Evolutionary conservation across 1,140 invertebrate genomes (phyloP).

Genomic region (Wasmannia auropunctata): DNA sequence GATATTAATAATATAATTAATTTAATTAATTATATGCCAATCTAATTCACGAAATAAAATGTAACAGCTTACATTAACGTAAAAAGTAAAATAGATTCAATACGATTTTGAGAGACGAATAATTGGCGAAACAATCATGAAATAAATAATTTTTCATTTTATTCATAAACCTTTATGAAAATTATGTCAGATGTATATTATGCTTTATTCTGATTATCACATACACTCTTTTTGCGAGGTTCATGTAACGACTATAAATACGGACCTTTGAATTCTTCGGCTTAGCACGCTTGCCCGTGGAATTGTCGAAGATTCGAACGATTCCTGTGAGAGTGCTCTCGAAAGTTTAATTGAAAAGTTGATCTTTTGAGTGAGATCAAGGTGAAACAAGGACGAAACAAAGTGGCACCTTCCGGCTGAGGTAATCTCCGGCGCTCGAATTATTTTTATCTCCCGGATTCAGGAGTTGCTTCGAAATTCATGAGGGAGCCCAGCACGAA

Average conservation of each 20-base stretch:
- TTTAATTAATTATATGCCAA: background rate
- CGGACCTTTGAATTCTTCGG: background rate
- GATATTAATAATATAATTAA: background rate
- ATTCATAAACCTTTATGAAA: background rate
- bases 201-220: background rate
- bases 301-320: slow-evolving; percentile 16
- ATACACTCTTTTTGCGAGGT: background rate
- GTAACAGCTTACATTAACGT: background rate
- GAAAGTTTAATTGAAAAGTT: slow-evolving; percentile 61
- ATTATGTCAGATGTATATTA: background rate
- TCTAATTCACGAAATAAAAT: background rate
- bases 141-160: background rate
- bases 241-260: background rate
- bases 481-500: slow-evolving; percentile 40
- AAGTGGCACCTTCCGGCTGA: slow-evolving; percentile 34
- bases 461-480: slow-evolving; percentile 65
- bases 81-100: background rate
- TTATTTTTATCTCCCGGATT: slow-evolving; percentile 76
- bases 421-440: slow-evolving; percentile 43
- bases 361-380: slow-evolving; percentile 22
- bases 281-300: background rate
- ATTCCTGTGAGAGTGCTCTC: slow-evolving; percentile 9
- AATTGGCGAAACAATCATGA: background rate
- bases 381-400: slow-evolving; percentile 52
- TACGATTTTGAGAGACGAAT: background rate